These are phyloP conservation scores for Leuciscus idus DNA, from an alignment of 2,113 vertebrate genomes.

Conservation along the genomic window DNA sequence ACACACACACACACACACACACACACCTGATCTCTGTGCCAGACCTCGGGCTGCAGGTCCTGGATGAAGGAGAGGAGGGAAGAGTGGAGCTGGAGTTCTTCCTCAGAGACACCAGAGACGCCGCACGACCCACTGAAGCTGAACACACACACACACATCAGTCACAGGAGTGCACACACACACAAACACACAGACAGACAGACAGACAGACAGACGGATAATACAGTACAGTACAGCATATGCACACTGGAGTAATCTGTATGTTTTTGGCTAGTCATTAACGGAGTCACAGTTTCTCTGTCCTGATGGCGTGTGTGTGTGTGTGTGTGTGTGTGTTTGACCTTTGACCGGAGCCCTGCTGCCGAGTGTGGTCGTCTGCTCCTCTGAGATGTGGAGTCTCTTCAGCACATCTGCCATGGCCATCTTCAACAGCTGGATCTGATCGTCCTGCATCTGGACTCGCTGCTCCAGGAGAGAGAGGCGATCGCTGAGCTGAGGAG, in stretches of 20 bases:
- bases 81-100: slow-evolving; percentile 71
- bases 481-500: slow-evolving; percentile 87
- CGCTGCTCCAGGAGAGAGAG: slow-evolving; percentile 94
- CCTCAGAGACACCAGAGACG: slow-evolving; percentile 68
- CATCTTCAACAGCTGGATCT: slow-evolving; percentile 95
- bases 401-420: slow-evolving; percentile 93
- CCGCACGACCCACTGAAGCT: slow-evolving; percentile 62
- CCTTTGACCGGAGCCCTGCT: slow-evolving; percentile 55
- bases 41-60: slow-evolving; percentile 70
- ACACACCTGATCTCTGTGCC: slow-evolving; percentile 57
- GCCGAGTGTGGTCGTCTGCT: slow-evolving; percentile 81
- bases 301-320: not conserved
- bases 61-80: slow-evolving; percentile 66
- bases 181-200: no score
- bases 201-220: no score
- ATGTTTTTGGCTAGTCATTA: no score
- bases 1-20: not conserved
- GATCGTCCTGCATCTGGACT: slow-evolving; percentile 97
- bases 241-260: no score
- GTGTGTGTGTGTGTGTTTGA: slow-evolving; percentile 23
- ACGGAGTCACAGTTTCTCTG: no score
- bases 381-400: slow-evolving; percentile 90
- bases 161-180: no score
- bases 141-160: not conserved
- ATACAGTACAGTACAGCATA: no score